Base-by-base conservation (phyloP, 2,797 vertebrate species). In the Leucoraja ocellata region DNA sequence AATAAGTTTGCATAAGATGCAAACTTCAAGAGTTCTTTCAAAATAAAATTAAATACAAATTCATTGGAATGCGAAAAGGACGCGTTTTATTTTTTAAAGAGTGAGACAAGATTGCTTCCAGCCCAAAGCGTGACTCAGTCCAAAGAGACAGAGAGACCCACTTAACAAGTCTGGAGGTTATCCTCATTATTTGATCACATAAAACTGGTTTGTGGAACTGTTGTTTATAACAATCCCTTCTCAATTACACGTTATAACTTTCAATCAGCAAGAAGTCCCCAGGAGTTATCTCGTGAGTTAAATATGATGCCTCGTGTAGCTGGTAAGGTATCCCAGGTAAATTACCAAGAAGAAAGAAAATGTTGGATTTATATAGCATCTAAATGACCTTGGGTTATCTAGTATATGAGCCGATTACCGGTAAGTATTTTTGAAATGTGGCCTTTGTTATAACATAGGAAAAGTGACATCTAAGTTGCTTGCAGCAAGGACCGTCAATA, bases 171-270 rank as follows among this genome's bases (percentile, higher is more conserved):
- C 84, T 88, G 84, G 84, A 88, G 84, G 61, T 88, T 88, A 65
- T 88, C 84, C 84, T 88, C 84, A 88, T 88, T 88, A 88, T 88
- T 88, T 88, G 84, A 88, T 88, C 84, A 88, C n/a, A 88, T 88
- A 88, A 88, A 88, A 88, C 84, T 36, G 61, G n/a, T 65, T 88
- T 68, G 84, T 88, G 84, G 84, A 68, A 36, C 84, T 88, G 32
- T n/a, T 8, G 65, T 63, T 88, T 88, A 88, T 88, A 88, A 88
- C 84, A 68, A 88, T 88, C 84, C n/a, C 61, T 88, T 88, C 84
- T 88, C 84, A 88, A 88, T 88, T 88, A 88, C 84, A 88, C 63
- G 21, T 88, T 68, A 63, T 9, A 88, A 63, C 84, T 68, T 88
- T 88, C 61, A 88, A 32, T 36, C 14, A 65, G 61, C 61, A 68